Evolutionary conservation across 2,888 invertebrate genomes (phyloP), one percentile per base, ranked within the genome.

Genomic region (Ormia ochracea): DNA sequence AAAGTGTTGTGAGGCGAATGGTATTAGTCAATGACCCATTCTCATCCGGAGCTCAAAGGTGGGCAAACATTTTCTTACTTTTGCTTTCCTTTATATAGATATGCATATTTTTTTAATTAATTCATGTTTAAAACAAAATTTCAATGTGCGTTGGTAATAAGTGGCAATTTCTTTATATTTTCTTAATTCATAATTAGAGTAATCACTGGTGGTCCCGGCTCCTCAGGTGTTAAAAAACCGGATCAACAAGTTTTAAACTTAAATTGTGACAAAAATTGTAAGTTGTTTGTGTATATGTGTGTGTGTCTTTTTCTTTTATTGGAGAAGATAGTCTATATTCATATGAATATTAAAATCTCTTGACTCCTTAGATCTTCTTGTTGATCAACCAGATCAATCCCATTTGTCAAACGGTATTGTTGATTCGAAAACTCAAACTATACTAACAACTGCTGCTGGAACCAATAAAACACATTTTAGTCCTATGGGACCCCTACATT

Each of bases 401-500:
- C 84, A 89, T 61, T 82, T 89, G 83, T 86, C 89, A 73, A 90
- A 90, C 84, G 90, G 90, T 59, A 87, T 88, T 80, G 86, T 90
- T 76, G 90, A 90, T 83, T 86, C 89, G 36, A 90, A 90, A 85
- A 87, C 90, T 14, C 90, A 90, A 85, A 90, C 90, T 19, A 88
- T 90, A 81, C 84, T 90, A 78, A 89, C 89, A 65, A 83, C 90
- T 76, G 85, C 87, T 33, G 84, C 88, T 59, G 85, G 85, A 77
- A 86, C 87, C 68, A 70, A 70, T 56, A 90, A 90, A 82, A 89
- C 89, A 82, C 93, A 93, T 82, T 94, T 94, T 86, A 93, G 94
- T 80, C 93, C 94, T 3, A 90, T 94, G 65, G 94, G 94, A 52
- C 94, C 94, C 6, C 90, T 94, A 81, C 94, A 94, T 86, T 89